Evolutionary conservation across 2,113 vertebrate genomes (phyloP), one percentile per base, ranked within the genome.

Genomic region (Elachura formosa): DNA sequence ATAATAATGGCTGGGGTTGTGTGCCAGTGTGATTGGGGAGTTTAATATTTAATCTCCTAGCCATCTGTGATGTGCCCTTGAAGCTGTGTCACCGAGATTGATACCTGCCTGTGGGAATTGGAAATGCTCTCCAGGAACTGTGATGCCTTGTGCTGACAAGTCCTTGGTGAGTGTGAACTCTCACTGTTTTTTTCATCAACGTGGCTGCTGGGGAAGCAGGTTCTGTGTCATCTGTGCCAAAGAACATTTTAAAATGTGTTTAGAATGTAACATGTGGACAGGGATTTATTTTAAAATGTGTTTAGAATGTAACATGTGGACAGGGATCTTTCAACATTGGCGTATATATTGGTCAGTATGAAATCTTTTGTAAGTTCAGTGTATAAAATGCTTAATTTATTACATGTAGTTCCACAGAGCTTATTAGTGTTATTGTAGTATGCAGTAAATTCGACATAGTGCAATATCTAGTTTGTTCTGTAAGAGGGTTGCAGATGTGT

Each of bases 101-200:
- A 81, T 83, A 85, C 83, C 79, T 87, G 67, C 43, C 75, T 78
- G 58, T 34, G 73, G 96, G 96, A 94, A 90, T 66, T 94, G 91
- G 86, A 73, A 85, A 73, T 56, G 45, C 24, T 91, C 90, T 94
- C 87, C 77, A 96, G 91, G 88, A 88, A 38, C 59, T 41, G 29
- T 24, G 51, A 92, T 93, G 72, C 66, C 61, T 87, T 79, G 41
- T 74, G 43, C 86, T 96, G 96, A 96, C 90, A 96, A 94, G 59
- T 97, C 73, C 75, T 97, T 87, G 76, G 71, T 89, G 62, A 29
- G 74, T 97, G 92, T 92, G 96, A 97, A 97, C 90, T 96, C 96
- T 97, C 95, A 84, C 91, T 62, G 25, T 59, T 90, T 80, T 82
- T 87, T 85, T 79, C 84, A 89, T 96, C 96, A 96, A 97, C 92